These are phyloP conservation scores for Sakesphorus luctuosus DNA, from an alignment of 2,113 vertebrate species.

Conservation along the genomic window DNA sequence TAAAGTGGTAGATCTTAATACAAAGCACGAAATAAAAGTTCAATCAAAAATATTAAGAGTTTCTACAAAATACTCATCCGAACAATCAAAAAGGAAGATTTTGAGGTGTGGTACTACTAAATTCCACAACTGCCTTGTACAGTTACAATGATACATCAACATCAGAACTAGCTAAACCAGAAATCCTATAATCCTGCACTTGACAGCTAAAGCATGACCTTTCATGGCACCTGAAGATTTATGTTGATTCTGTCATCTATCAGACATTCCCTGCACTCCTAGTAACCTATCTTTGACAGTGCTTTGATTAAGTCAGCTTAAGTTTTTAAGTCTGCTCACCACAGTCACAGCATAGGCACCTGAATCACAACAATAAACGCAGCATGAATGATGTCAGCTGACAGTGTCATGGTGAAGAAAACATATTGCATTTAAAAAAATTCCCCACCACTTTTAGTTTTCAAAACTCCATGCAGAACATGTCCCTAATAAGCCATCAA, in stretches of 20 bases:
- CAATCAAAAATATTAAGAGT: not conserved
- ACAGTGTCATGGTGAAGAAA: not conserved
- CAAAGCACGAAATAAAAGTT: not conserved
- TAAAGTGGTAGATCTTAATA: not conserved
- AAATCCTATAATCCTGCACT: not conserved
- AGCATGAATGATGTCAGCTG: not conserved
- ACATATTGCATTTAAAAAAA: not conserved
- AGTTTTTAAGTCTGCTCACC: not conserved
- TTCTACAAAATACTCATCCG: not conserved
- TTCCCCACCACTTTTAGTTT: not conserved
- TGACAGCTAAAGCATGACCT: not conserved
- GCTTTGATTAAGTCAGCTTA: not conserved
- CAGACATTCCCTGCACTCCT: not conserved
- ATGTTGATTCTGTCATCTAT: rapidly evolving
- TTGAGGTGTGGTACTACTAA: not conserved
- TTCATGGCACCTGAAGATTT: not conserved
- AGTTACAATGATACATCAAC: not conserved
- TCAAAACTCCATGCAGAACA: not conserved
- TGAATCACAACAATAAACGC: not conserved
- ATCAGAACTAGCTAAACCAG: not conserved
- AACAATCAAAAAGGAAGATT: not conserved
- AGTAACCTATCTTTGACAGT: not conserved
- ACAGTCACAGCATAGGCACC: not conserved
- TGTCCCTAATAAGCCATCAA: not conserved
- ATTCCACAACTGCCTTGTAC: not conserved